These are phyloP conservation scores for Crossoptilon crossoptilon DNA, from an alignment of 2,797 vertebrate species.

Conservation along the genomic window DNA sequence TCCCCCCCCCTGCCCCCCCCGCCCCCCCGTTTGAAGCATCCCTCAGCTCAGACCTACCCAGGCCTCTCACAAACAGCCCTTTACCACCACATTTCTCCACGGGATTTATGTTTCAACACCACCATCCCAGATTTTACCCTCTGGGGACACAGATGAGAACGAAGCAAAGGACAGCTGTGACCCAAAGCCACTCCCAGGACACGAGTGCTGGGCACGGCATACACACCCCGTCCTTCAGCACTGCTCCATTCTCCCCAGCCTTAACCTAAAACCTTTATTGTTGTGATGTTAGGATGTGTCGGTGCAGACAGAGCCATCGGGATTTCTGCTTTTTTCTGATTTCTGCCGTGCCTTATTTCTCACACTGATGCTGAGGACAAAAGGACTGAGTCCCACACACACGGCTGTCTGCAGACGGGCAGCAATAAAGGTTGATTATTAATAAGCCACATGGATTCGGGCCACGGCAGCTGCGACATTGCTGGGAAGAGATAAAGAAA, in stretches of 20 bases:
- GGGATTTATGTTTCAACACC: not conserved
- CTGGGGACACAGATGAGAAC: not conserved
- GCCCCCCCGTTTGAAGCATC: not conserved
- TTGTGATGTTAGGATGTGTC: not conserved
- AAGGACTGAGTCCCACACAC: fast-evolving
- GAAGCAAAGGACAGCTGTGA: fast-evolving
- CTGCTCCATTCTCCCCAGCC: not conserved
- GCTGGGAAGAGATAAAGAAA: slow-evolving; percentile 34
- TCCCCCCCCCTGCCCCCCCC: too few relatives aligned
- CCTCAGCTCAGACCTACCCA: not conserved
- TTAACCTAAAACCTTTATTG: not conserved
- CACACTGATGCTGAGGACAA: not conserved
- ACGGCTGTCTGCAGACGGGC: not conserved
- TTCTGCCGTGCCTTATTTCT: not conserved
- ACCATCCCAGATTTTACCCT: not conserved
- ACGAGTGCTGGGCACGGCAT: fast-evolving
- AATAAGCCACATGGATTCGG: not conserved
- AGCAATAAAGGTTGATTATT: slow-evolving; percentile 26
- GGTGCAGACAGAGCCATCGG: too few relatives aligned
- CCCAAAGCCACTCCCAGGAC: not conserved
- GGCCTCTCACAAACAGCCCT: not conserved
- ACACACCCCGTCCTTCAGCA: fast-evolving
- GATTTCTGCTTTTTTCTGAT: not conserved
- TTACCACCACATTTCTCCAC: not conserved
- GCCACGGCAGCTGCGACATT: not conserved